Conservation (phyloP, 2,797 vertebrate genomes). For the Chloroceryle amazona region DNA sequence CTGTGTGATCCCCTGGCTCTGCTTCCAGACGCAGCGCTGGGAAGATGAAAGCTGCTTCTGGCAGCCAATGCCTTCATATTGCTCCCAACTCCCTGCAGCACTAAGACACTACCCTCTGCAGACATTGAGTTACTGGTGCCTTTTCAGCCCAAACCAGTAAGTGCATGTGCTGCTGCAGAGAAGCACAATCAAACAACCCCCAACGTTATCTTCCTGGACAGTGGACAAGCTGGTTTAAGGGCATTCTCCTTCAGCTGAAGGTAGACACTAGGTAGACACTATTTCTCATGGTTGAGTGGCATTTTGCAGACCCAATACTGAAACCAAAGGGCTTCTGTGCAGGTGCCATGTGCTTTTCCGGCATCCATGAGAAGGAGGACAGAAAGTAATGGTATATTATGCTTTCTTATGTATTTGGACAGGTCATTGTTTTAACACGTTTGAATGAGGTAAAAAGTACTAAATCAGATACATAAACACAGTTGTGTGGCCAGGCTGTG, state of each 20-base stretch:
- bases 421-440: not conserved
- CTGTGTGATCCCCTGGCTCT: not conserved
- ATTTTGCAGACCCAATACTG: not conserved
- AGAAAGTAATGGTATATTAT: not conserved
- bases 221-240: not conserved
- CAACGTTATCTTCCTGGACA: not conserved
- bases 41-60: not conserved
- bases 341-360: not conserved
- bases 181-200: not conserved
- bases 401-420: not conserved
- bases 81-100: not conserved
- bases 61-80: not conserved
- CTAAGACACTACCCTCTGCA: not conserved
- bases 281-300: rapidly evolving
- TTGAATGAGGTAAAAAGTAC: not conserved
- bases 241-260: not conserved
- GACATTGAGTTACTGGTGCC: not conserved
- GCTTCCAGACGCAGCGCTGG: not conserved
- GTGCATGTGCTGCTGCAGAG: not conserved
- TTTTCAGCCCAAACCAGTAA: not conserved
- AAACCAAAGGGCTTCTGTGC: not conserved
- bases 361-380: not conserved
- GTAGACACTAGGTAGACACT: not conserved
- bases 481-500: not conserved
- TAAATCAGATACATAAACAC: not conserved